Evolutionary conservation across 2,113 vertebrate species (phyloP).

Genomic region (Pleuronectes platessa): DNA sequence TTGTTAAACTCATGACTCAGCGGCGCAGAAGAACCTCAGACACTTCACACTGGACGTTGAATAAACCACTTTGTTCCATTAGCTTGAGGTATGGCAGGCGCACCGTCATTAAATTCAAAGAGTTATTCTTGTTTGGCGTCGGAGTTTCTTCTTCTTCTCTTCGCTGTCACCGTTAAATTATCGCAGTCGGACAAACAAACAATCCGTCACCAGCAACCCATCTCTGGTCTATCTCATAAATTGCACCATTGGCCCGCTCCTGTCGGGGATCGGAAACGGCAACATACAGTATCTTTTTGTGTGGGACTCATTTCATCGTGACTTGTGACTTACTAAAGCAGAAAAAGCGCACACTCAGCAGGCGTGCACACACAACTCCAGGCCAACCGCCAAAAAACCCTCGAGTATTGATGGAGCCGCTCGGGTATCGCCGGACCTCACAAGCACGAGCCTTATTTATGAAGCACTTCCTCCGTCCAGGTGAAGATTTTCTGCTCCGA

Average conservation of each 20-base stretch:
- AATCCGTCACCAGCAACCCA: neutral
- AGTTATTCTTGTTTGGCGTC: neutral
- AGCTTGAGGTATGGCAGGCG: neutral
- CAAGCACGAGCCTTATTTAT: neutral
- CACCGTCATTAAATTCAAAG: neutral
- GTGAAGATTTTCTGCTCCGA: neutral
- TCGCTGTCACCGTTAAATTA: neutral
- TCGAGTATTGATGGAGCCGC: conserved; percentile 16
- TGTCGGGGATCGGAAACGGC: neutral
- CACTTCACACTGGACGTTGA: neutral
- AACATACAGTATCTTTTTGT: neutral
- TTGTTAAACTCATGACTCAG: no score
- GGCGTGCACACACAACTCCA: conserved; percentile 4
- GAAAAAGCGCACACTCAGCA: conserved; percentile 40
- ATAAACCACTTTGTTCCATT: conserved; percentile 4
- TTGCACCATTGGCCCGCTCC: neutral
- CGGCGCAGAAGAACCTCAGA: neutral
- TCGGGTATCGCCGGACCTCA: conserved; percentile 10
- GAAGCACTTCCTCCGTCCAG: conserved; percentile 1
- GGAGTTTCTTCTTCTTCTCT: no score
- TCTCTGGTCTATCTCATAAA: neutral
- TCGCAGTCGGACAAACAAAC: neutral
- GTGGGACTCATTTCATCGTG: neutral
- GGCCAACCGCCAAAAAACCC: conserved; percentile 38
- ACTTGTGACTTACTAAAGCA: conserved; percentile 27